Evolutionary conservation across 64 coral and sea anemone genomes (phyloP), one percentile per base, ranked within the genome.

Genomic region (Stichodactyla mertensii): DNA sequence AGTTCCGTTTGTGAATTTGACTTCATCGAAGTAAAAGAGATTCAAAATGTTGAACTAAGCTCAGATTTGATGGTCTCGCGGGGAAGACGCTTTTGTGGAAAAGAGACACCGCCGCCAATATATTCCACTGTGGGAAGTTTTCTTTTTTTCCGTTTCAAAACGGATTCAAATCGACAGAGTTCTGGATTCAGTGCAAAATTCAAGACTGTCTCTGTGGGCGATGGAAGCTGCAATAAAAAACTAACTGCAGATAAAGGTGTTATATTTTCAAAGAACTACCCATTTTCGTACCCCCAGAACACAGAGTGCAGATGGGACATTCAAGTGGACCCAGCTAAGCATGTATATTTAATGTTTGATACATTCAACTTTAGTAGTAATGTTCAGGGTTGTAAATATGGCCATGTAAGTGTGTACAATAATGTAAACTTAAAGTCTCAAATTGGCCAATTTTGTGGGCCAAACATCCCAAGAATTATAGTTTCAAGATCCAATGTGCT

Each of bases 221-320:
- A 91, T 19, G 91, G 90, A 24, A 91, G 82, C 20, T 99, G 97
- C 71, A 84, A 84, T 15, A 90, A 85, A 51, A 86, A 85, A 14
- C 56, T 99, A 10, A 64, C 26, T 77, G 84, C 83, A 14, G 58
- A 55, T 28, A 54, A 84, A 8, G 97, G 97, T 0, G 74, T 88
- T 16, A 88, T 99, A 52, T 99, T 79, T 86, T 99, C 97, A 10
- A 87, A 92, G 55, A 92, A 92, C 79, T 99, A 95, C 67, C 97
- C 97, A 0, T 92, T 90, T 71, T 16, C 45, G 20, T 99, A 90
- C 85, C 97, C 97, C 24, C 16, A 16, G 16, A 87, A 64, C 10
- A 89, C 85, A 84, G 91, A 95, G 79, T 99, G 97, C 23, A 23
- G 24, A 20, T 99, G 97, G 97, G 91, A 99, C 64, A 95, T 99